Percentiles rank a stretch among this genome's conserved stretches.
These are phyloP conservation scores for Trematocara zebra DNA, from an alignment of 2,113 vertebrate genomes.

Conservation along the genomic window DNA sequence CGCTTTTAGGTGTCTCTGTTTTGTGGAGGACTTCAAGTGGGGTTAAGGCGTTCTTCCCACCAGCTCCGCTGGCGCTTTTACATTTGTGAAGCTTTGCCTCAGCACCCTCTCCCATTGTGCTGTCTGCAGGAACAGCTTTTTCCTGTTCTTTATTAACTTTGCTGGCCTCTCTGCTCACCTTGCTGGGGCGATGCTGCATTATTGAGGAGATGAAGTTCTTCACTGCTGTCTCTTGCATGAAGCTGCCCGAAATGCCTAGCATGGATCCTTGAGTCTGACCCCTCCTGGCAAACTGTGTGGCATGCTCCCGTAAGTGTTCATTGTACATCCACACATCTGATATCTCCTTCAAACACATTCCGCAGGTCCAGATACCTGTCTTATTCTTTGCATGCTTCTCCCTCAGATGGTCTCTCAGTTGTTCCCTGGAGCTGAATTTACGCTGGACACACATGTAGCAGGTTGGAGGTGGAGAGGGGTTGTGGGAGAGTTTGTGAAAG, in stretches of 20 bases:
- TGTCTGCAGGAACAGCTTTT: constrained; percentile 47
- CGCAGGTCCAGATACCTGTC: constrained; percentile 90
- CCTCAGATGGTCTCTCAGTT: constrained; percentile 88
- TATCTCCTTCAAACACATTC: constrained; percentile 96
- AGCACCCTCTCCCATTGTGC: constrained; percentile 21
- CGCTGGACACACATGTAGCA: constrained; percentile 99
- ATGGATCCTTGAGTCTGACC: constrained; percentile 83
- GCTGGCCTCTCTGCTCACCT: constrained; percentile 59
- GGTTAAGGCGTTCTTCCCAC: constrained; percentile 46
- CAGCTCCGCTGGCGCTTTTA: constrained; percentile 52
- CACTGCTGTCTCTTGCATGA: constrained; percentile 76
- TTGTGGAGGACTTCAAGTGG: constrained; percentile 70
- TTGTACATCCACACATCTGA: constrained; percentile 98
- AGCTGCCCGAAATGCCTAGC: constrained; percentile 76
- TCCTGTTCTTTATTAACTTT: constrained; percentile 58
- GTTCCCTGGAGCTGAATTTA: constrained; percentile 91
- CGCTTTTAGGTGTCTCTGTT: constrained; percentile 71
- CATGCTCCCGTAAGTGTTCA: constrained; percentile 91
- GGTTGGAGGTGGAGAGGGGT: constrained; percentile 90
- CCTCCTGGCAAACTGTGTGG: constrained; percentile 87
- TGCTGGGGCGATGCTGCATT: constrained; percentile 76
- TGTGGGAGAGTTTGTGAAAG: constrained; percentile 92
- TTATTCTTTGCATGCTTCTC: constrained; percentile 91
- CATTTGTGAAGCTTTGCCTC: constrained; percentile 58
- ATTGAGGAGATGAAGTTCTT: constrained; percentile 84